Conservation (phyloP, 2,888 invertebrate genomes). For the Anaspis maculata region DNA sequence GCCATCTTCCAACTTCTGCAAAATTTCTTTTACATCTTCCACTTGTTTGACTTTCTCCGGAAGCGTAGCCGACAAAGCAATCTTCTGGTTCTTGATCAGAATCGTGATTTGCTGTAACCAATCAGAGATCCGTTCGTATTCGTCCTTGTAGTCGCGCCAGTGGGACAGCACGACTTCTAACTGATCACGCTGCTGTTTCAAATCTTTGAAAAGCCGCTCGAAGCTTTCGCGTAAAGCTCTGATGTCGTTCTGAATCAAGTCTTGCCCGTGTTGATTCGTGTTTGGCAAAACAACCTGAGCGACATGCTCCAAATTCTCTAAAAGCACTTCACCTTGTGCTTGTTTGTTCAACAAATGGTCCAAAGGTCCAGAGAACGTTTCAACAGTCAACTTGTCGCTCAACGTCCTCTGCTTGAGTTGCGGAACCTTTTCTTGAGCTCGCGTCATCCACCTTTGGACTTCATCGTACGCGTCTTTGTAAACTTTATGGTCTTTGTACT, state of each 20-base stretch:
- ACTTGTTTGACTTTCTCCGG: slow-evolving; percentile 82
- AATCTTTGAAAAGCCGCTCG: slow-evolving; percentile 75
- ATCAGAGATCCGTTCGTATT: slow-evolving; percentile 83
- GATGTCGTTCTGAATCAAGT: slow-evolving; percentile 75
- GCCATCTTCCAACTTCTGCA: slow-evolving; percentile 66
- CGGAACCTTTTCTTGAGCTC: slow-evolving; percentile 84
- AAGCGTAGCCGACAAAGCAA: slow-evolving; percentile 68
- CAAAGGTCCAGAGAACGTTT: slow-evolving; percentile 80
- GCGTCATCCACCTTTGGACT: slow-evolving; percentile 77
- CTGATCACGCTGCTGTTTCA: slow-evolving; percentile 76
- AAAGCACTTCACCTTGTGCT: slow-evolving; percentile 79
- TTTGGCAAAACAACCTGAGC: slow-evolving; percentile 80
- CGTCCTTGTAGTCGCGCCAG: slow-evolving; percentile 88
- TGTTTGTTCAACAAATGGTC: slow-evolving; percentile 81
- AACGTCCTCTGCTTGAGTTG: slow-evolving; percentile 75
- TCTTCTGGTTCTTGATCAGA: slow-evolving; percentile 82
- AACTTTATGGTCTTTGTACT: slow-evolving; percentile 77
- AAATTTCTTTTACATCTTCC: slow-evolving; percentile 67
- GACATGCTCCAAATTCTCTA: slow-evolving; percentile 80
- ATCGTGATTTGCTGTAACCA: slow-evolving; percentile 91
- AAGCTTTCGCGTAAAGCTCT: slow-evolving; percentile 78
- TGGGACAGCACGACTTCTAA: slow-evolving; percentile 72
- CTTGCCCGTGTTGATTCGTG: slow-evolving; percentile 72
- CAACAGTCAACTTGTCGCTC: slow-evolving; percentile 80
- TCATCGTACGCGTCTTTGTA: slow-evolving; percentile 91